Base-by-base conservation (phyloP, 2,113 vertebrate genomes). In the Typhlomys cinereus region DNA sequence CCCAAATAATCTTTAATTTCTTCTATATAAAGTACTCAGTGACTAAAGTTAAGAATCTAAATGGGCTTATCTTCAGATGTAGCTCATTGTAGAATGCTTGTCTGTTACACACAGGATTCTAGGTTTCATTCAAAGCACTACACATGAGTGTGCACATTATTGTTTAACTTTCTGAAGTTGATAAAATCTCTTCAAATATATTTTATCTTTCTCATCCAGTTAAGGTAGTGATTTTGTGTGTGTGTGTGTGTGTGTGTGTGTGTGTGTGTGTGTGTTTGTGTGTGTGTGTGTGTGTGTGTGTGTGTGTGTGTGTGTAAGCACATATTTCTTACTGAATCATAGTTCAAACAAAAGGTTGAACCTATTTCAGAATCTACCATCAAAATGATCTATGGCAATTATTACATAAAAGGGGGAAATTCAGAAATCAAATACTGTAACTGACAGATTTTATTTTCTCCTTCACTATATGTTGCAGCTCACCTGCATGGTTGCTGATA, bases 301-400 rank as follows among this genome's bases (percentile, higher is more conserved):
- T 81, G 88, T 79, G 41, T 75, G n/a, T 92, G 10, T 85, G 7
- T 52, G 44, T 61, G 50, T 57, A 6, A 66, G 39, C 81, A 50
- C 23, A 73, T 15, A 59, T 74, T 82, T 91, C 48, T 82, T 85
- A 62, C 52, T 74, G 7, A 71, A 87, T 27, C 39, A 66, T 21
- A 61, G 61, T 70, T 81, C 73, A 79, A 69, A 50, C 74, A 62
- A 74, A 70, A 8, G 46, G 82, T 61, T 50, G 85, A 93, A 91
- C 89, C 67, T 54, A 86, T 8, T 78, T 50, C 15, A 36, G n/a
- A n/a, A 34, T 75, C 61, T 85, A 85, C 11, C 87, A 69, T 86
- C n/a, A 88, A 83, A 95, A 95, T 80, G 46, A 89, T 86, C 64
- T 29, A 10, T 91, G 46, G 46, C 48, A 89, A 87, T 83, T 86